phyloP scores from a whole-genome alignment of 2,797 vertebrate genomes.

The Gallinago stenura region DNA sequence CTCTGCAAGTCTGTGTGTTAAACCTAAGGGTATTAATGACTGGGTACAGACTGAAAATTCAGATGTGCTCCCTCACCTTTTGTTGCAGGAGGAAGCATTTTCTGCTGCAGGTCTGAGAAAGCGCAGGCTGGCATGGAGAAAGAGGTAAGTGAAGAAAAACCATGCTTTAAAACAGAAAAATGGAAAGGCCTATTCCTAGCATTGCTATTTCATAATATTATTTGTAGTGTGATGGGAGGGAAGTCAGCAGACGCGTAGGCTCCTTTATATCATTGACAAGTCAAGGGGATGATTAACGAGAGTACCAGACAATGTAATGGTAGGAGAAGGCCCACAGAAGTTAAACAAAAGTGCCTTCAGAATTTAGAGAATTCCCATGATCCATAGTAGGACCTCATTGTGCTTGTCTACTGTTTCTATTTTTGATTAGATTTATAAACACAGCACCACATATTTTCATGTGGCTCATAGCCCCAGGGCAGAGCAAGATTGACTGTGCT shows the following conservation, averaged over 20 bases:
- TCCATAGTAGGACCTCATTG: slow-evolving; percentile 88
- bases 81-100: slow-evolving; percentile 38
- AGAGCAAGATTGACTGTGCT: slow-evolving; percentile 78
- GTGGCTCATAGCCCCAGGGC: slow-evolving; percentile 81
- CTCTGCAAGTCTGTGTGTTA: not conserved
- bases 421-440: slow-evolving; percentile 88
- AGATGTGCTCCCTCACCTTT: not conserved
- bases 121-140: slow-evolving; percentile 61
- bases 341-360: slow-evolving; percentile 94
- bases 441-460: slow-evolving; percentile 88
- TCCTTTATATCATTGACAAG: slow-evolving; percentile 69
- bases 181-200: slow-evolving; percentile 16
- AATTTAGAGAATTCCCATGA: slow-evolving; percentile 91
- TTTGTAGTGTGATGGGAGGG: slow-evolving; percentile 52
- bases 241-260: slow-evolving; percentile 54
- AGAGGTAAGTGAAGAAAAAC: slow-evolving; percentile 70
- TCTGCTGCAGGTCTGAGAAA: slow-evolving; percentile 40
- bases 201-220: slow-evolving; percentile 73
- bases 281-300: slow-evolving; percentile 86
- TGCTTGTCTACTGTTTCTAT: slow-evolving; percentile 86
- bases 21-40: not conserved
- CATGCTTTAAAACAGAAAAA: slow-evolving; percentile 35
- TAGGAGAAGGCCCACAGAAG: slow-evolving; percentile 83
- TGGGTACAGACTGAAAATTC: not conserved
- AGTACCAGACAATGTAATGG: slow-evolving; percentile 80